Base-by-base conservation (phyloP, 2,888 invertebrate genomes). In the Melanotus villosus region DNA sequence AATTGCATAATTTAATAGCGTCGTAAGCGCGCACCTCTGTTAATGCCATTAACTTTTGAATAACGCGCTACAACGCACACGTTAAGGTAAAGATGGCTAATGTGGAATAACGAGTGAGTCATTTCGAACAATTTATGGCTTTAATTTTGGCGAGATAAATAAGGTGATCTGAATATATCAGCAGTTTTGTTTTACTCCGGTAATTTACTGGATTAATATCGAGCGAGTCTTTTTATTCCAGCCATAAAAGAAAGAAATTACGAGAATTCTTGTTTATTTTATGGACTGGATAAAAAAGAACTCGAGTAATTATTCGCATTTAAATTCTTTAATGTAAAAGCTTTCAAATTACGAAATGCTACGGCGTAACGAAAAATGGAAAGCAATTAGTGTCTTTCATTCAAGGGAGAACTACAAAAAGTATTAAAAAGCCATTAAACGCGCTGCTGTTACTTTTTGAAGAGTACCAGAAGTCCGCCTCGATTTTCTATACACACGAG, bases 1-100 rank as follows among this genome's bases (percentile, higher is more conserved):
- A 79, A 79, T 78, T 80, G 77, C 77, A 75, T 79, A 78, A 79
- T 79, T 78, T 78, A 78, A 78, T 74, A 75, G 77, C 63, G 47
- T 62, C 60, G 34, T 62, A 70, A 65, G 63, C 66, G 69, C 54
- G 41, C 66, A 63, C 63, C 65, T 60, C 57, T 57, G 57, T 58
- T 63, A 58, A 58, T 58, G 43, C 45, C 50, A 36, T 66, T 66
- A 66, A 70, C 70, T 66, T 70, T 68, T 66, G 65, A 65, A 63
- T 56, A 34, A 36, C 50, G 50, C 58, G 52, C 54, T 47, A 58
- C 43, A 45, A 65, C 58, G 65, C 57, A 62, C 62, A 63, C 65
- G 57, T 68, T 62, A 57, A 70, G 59, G 59, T 62, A 60, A 65
- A 62, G 65, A 56, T 60, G 41, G 65, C 62, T 70, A 70, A 65